Percentiles rank a stretch among this genome's conserved stretches.
phyloP scores from a whole-genome alignment of 2,888 invertebrate species.

The Andrena marginata region DNA sequence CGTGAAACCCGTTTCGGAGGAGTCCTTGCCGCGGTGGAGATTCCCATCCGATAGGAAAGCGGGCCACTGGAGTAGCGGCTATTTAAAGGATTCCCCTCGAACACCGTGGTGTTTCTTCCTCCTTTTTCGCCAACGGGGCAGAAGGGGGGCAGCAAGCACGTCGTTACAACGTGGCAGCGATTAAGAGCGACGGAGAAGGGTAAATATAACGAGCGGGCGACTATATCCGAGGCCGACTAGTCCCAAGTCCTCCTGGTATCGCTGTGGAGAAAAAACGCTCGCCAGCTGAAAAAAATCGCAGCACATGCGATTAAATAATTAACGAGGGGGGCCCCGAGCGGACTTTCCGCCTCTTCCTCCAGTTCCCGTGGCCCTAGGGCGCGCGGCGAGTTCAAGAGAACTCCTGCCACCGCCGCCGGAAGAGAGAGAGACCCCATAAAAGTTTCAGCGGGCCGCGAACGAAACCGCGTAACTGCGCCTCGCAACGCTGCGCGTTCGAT shows the following conservation, averaged over 20 bases:
- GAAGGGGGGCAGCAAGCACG: slow-evolving; percentile 35
- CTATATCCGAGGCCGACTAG: slow-evolving; percentile 38
- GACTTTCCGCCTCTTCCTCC: slow-evolving; percentile 5
- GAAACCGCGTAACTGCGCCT: slow-evolving; percentile 38
- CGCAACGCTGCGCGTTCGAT: slow-evolving; percentile 20
- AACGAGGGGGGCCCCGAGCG: slow-evolving; percentile 42
- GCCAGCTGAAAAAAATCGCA: slow-evolving; percentile 1
- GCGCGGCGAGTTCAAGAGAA: slow-evolving; percentile 32
- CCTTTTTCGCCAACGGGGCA: slow-evolving; percentile 1
- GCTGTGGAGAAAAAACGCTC: neutral
- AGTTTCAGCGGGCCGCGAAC: slow-evolving; percentile 57
- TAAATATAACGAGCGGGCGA: slow-evolving; percentile 46
- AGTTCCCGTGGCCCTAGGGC: neutral
- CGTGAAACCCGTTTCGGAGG: neutral
- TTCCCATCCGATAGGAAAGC: slow-evolving; percentile 15
- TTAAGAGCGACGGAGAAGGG: slow-evolving; percentile 39
- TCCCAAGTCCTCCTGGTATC: slow-evolving; percentile 25
- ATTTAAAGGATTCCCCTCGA: slow-evolving; percentile 37
- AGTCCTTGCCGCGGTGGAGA: slow-evolving; percentile 5
- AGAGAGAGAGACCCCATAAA: slow-evolving; percentile 58
- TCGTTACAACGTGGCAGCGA: slow-evolving; percentile 55
- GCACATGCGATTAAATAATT: slow-evolving; percentile 63
- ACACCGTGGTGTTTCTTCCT: slow-evolving; percentile 1
- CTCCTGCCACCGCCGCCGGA: slow-evolving; percentile 33
- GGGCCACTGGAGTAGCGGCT: slow-evolving; percentile 1